Conservation (phyloP, 2,888 invertebrate species). For the Malthinus seriepunctatus region DNA sequence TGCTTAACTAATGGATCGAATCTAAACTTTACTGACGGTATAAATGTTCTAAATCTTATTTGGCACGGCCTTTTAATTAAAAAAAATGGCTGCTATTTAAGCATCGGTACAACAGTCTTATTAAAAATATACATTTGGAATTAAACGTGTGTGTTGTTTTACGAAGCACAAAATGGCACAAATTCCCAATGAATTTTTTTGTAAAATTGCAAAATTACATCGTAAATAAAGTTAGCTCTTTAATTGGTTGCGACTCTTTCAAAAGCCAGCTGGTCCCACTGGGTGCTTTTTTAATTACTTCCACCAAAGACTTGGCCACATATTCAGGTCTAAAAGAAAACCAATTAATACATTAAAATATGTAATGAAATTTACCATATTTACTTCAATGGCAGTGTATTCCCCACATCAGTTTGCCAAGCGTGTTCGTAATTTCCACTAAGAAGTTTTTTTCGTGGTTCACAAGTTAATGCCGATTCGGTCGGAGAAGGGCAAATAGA, state of each 20-base stretch:
- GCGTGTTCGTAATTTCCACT: constrained; percentile 73
- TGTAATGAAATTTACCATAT: constrained; percentile 24
- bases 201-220: constrained; percentile 6
- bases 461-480: constrained; percentile 67
- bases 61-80: no score
- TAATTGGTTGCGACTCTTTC: constrained; percentile 67
- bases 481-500: constrained; percentile 73
- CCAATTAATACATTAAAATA: constrained; percentile 7
- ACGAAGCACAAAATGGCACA: constrained; percentile 10
- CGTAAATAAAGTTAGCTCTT: constrained; percentile 56
- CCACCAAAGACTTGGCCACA: constrained; percentile 68
- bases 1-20: background rate
- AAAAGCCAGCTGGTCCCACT: constrained; percentile 76
- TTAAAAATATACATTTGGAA: no score
- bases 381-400: constrained; percentile 67
- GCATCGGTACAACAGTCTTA: no score
- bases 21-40: no score
- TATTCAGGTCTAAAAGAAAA: constrained; percentile 65
- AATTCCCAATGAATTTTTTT: background rate
- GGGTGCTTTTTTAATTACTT: constrained; percentile 66
- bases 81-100: no score
- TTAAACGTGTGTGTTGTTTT: no score
- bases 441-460: constrained; percentile 71
- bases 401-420: constrained; percentile 71
- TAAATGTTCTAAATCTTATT: no score